These are phyloP conservation scores for Glyphotaelius pellucidus DNA, from an alignment of 2,888 invertebrate species.

Conservation along the genomic window DNA sequence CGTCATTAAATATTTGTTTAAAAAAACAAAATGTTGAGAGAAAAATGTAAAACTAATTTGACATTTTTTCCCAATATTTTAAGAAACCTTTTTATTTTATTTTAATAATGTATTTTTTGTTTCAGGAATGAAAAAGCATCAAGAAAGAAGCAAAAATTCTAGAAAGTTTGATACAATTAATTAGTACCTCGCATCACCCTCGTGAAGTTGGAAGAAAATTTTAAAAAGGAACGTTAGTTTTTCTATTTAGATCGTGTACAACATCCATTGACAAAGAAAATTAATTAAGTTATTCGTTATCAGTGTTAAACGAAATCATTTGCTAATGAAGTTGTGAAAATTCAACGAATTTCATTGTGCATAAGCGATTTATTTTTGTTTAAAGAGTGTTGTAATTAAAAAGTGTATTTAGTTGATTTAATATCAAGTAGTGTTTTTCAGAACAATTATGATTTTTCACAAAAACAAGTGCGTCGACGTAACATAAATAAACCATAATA, in stretches of 20 bases:
- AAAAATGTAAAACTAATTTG: too few species aligned
- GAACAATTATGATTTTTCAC: neutral
- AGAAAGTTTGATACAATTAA: neutral
- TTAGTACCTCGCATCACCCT: neutral
- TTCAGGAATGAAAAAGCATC: neutral
- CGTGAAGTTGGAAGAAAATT: neutral
- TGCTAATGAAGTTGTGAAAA: neutral
- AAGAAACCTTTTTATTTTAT: neutral
- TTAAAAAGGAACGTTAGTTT: neutral
- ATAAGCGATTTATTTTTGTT: neutral
- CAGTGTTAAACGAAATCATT: neutral
- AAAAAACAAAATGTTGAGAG: too few species aligned
- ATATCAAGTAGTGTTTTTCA: neutral
- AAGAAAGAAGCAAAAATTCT: neutral
- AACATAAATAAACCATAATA: neutral
- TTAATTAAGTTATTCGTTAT: too few species aligned
- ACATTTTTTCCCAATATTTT: neutral
- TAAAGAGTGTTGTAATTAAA: neutral
- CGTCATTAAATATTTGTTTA: too few species aligned
- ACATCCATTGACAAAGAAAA: too few species aligned
- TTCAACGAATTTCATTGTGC: neutral
- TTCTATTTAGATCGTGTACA: neutral
- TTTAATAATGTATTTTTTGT: neutral
- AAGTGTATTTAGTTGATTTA: neutral
- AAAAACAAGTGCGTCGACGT: conserved; percentile 25